Conservation (phyloP, 2,888 invertebrate genomes). For the Dysmachus trigonus region DNA sequence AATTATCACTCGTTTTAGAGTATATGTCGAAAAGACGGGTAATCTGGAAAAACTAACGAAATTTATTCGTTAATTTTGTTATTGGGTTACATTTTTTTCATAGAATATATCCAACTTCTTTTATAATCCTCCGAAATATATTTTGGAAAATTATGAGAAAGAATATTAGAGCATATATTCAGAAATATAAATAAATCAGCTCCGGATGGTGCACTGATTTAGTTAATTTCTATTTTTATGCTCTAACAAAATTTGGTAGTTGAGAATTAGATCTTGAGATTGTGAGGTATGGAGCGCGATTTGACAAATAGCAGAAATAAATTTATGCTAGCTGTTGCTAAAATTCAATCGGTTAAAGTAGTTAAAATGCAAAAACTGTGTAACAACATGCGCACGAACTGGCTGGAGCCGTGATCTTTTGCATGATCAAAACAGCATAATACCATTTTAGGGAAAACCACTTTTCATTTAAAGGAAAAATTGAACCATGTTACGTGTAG, state of each 20-base stretch:
- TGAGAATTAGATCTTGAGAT: neutral
- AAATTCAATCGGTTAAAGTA: neutral
- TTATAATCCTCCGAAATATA: neutral
- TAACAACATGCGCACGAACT: neutral
- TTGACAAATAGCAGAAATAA: neutral
- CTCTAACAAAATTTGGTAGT: neutral
- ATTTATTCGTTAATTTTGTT: neutral
- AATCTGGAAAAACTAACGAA: neutral
- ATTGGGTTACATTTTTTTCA: neutral
- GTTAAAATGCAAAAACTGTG: conserved; percentile 2
- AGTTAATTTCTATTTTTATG: neutral
- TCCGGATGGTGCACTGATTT: neutral
- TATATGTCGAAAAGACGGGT: neutral
- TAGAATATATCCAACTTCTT: neutral
- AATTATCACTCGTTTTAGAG: neutral
- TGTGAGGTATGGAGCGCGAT: neutral
- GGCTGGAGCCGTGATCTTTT: conserved; percentile 24
- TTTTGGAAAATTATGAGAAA: neutral
- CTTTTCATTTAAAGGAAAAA: conserved; percentile 19
- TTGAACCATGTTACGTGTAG: neutral
- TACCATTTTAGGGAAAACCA: conserved; percentile 22
- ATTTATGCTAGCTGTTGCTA: neutral
- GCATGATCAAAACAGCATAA: neutral
- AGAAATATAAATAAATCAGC: neutral
- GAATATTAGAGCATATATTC: neutral